phyloP scores from a whole-genome alignment of 1,140 invertebrate genomes.

The Ceratoteleas bidentatus region DNA sequence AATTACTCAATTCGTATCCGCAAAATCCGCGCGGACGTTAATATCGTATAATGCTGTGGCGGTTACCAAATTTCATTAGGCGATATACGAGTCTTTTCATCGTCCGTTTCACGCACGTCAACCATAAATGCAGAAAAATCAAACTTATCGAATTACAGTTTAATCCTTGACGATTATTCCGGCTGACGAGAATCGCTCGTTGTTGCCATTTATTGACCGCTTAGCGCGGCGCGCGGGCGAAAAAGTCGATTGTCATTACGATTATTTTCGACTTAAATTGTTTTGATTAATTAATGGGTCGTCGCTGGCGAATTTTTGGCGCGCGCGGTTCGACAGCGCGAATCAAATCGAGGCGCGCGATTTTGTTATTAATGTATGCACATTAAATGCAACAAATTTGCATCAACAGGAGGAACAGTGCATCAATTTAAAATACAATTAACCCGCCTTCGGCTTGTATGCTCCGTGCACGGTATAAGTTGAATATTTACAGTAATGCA shows the following conservation, averaged over 20 bases:
- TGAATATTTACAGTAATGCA: conserved; percentile 7
- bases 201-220: conserved; percentile 38
- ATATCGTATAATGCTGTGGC: conserved; percentile 73
- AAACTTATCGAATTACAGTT: conserved; percentile 59
- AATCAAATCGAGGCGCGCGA: conserved; percentile 18
- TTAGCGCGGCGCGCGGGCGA: conserved; percentile 9
- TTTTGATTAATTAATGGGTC: conserved; percentile 52
- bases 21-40: conserved; percentile 74
- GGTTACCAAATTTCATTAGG: conserved; percentile 63
- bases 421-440: conserved; percentile 32
- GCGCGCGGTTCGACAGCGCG: conserved; percentile 1
- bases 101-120: conserved; percentile 50
- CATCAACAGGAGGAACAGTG: conserved; percentile 8
- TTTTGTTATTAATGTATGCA: conserved; percentile 34
- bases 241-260: conserved; percentile 48
- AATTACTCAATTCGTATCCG: conserved; percentile 77
- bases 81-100: conserved; percentile 62
- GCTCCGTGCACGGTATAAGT: not conserved
- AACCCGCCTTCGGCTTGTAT: conserved; percentile 5
- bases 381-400: conserved; percentile 35
- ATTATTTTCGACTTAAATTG: conserved; percentile 38
- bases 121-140: conserved; percentile 57
- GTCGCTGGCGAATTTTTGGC: conserved; percentile 28
- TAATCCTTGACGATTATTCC: conserved; percentile 57
- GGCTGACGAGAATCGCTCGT: conserved; percentile 44